Base-by-base conservation (phyloP, 2,888 invertebrate species). In the Thalpophila matura region DNA sequence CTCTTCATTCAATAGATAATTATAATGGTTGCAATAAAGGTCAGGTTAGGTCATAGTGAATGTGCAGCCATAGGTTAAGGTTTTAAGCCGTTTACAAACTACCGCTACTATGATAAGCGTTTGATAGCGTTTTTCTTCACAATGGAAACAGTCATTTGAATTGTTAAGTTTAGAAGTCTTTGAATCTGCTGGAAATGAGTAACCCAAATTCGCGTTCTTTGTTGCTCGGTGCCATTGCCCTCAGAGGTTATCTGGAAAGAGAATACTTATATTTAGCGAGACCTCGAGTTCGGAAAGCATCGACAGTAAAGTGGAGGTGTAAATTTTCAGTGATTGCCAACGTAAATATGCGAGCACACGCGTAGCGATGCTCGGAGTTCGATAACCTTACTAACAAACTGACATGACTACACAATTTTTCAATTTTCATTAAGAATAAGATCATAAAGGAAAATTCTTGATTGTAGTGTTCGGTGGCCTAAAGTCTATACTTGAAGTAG, bases 241-340 rank as follows among this genome's bases (percentile, higher is more conserved):
- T 83, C 88, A 54, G 74, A 83, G 86, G 86, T 89, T 88, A 87
- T 87, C 86, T 85, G 82, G 80, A 85, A 84, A 82, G 79, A 74
- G 76, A 74, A 82, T 88, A n/a, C n/a, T n/a, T n/a, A 88, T 87
- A 87, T 91, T 91, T 89, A 89, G 88, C 89, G 79, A 87, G 82
- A 84, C 84, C 83, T 86, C 83, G 81, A 80, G 84, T 77, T 82
- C 79, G 75, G 80, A 85, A 85, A 87, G 84, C 83, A 87, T 88
- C 84, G 83, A 71, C 79, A 80, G 78, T 81, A 77, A 80, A 71
- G 73, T 43, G 53, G 77, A 89, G 86, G 91, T 92, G 93, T 89
- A 89, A 91, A 91, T 92, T 90, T 85, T 86, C 84, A 87, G 86
- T 89, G 87, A 91, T 92, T 90, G 85, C 83, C 68, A 83, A 83